These are phyloP conservation scores for Agelastica alni DNA, from an alignment of 2,888 invertebrate species.

Conservation along the genomic window DNA sequence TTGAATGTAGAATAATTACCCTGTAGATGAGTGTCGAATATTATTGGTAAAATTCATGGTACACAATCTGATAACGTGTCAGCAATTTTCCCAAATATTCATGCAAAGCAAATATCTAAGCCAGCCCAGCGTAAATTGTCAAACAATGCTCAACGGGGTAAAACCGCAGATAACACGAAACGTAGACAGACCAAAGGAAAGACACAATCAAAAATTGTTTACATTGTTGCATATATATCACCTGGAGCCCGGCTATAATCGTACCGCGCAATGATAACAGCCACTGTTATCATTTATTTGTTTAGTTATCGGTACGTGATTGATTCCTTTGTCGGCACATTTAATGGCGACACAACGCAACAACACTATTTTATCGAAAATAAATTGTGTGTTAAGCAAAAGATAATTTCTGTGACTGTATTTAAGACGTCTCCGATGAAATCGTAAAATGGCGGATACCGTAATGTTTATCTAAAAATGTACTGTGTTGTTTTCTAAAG, in stretches of 20 bases:
- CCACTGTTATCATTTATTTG: constrained; percentile 46
- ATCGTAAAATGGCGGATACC: constrained; percentile 26
- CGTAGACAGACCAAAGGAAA: constrained; percentile 19
- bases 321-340: constrained; percentile 54
- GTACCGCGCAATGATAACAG: constrained; percentile 45
- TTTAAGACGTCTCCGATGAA: constrained; percentile 10
- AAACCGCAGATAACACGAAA: constrained; percentile 14
- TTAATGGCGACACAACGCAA: constrained; percentile 46
- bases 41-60: background rate
- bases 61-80: background rate
- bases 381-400: constrained; percentile 46
- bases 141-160: constrained; percentile 14
- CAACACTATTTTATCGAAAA: constrained; percentile 48
- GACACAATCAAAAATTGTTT: constrained; percentile 34
- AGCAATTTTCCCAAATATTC: constrained; percentile 2
- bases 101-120: constrained; percentile 1
- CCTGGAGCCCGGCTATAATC: constrained; percentile 41
- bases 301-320: constrained; percentile 50
- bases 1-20: too few relatives aligned
- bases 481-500: too few relatives aligned
- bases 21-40: too few relatives aligned
- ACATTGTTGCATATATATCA: constrained; percentile 36
- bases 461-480: too few relatives aligned
- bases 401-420: constrained; percentile 28
- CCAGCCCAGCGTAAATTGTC: constrained; percentile 2